These are phyloP conservation scores for Dasyornis broadbenti DNA, from an alignment of 2,113 vertebrate species.

Conservation along the genomic window DNA sequence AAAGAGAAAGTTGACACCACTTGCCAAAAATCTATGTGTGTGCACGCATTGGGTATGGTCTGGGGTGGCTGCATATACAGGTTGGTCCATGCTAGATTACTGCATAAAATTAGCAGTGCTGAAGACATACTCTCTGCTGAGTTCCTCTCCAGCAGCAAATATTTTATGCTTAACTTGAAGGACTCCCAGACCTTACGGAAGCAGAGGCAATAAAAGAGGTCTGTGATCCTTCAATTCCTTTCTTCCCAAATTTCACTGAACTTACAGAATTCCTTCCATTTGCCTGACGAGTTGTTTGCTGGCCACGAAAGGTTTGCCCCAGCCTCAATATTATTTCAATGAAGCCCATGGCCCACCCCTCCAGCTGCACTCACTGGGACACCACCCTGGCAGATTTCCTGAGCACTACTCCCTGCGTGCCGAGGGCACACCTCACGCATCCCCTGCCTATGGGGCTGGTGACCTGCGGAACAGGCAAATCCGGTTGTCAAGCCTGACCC, in stretches of 20 bases:
- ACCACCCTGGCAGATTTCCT: rapidly evolving
- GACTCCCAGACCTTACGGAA: neutral
- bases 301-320: neutral
- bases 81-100: neutral
- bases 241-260: neutral
- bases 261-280: neutral
- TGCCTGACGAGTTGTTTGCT: neutral
- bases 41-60: rapidly evolving
- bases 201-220: neutral
- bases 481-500: neutral
- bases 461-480: neutral
- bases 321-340: rapidly evolving
- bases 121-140: neutral
- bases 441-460: neutral
- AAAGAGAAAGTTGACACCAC: neutral
- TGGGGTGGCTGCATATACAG: neutral
- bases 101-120: neutral
- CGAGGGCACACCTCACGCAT: neutral
- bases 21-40: neutral
- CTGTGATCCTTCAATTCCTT: neutral
- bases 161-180: neutral
- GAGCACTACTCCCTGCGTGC: rapidly evolving
- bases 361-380: neutral
- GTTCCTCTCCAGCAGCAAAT: neutral
- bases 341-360: neutral